Evolutionary conservation across 2,888 invertebrate species (phyloP), one percentile per base, ranked within the genome.

Genomic region (Megaustenia siamemsis): DNA sequence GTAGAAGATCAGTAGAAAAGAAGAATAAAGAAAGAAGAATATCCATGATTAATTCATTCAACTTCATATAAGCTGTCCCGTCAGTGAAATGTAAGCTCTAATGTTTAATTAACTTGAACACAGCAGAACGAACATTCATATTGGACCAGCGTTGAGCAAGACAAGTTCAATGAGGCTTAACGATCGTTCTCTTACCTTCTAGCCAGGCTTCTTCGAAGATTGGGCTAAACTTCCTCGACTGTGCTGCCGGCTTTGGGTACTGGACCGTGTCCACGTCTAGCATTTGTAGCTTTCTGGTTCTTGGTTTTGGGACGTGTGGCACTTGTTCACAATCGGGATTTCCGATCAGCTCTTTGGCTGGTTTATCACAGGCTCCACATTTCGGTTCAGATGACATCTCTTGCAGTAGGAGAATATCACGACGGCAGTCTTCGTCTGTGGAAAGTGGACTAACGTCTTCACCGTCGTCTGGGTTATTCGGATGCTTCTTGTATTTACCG

Each of bases 141-240:
- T n/a, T n/a, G n/a, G n/a, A n/a, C n/a, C n/a, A n/a, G n/a, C n/a
- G n/a, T n/a, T n/a, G n/a, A n/a, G n/a, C n/a, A n/a, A n/a, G n/a
- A n/a, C n/a, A n/a, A n/a, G n/a, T n/a, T n/a, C n/a, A n/a, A n/a
- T n/a, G n/a, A n/a, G n/a, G n/a, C n/a, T n/a, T n/a, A n/a, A n/a
- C n/a, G n/a, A n/a, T n/a, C n/a, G n/a, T n/a, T n/a, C n/a, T 12
- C 28, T 60, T 45, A 77, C 63, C 63, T 77, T 77, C 77, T 38
- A 40, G 28, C 38, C 80, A 80, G 0, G n/a, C 4, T 8, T 71
- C 69, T 69, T 80, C 80, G 38, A 40, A 80, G 45, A 80, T 80
- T 5, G 68, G 80, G n/a, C 68, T 80, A 21, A 80, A 80, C 21
- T 53, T 71, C 1, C 43, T n/a, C 12, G 18, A 18, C 28, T 45